Base-by-base conservation (phyloP, 2,797 vertebrate genomes). In the Crypturellus tataupa region DNA sequence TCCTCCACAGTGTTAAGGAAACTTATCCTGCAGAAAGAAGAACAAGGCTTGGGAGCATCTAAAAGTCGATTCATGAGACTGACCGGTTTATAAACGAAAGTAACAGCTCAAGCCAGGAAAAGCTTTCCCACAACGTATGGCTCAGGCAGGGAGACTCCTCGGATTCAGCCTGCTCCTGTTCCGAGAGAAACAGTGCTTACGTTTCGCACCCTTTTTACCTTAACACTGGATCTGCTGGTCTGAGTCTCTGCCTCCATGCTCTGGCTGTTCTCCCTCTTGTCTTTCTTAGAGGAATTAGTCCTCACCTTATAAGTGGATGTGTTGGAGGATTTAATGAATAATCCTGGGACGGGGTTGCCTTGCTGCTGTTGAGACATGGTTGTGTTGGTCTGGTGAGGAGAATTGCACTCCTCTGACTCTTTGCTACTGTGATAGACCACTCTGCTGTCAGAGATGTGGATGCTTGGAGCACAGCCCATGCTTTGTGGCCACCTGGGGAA, bases 391-490 rank as follows among this genome's bases (percentile, higher is more conserved):
- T 99, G 99, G 97, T 98, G 98, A 96, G 98, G 98, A 94, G 98
- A 99, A 98, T 98, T 98, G 95, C 98, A 99, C 97, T 98, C 98
- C 97, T 99, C 98, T 37, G 98, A 98, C 97, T 99, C 99, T 98
- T 99, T 98, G 98, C 98, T 98, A 98, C 99, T 98, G 97, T 98
- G 98, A 98, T 98, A 98, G 96, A 98, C 98, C 98, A 98, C 98
- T 98, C 98, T 96, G 97, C 93, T 98, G 98, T 99, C 99, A 98
- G 99, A 99, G 97, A 98, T 98, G 98, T 99, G 99, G 97, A 99
- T 99, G 98, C 99, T 99, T 97, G 99, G 99, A 98, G 99, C 98
- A 98, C 99, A 99, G 98, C 99, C 99, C 99, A 99, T 99, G 98
- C 98, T 98, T 98, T 98, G 98, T 96, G 97, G 85, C 98, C 98